Evolutionary conservation across 1,140 invertebrate species (phyloP).

Genomic region (Drosophila pachea): DNA sequence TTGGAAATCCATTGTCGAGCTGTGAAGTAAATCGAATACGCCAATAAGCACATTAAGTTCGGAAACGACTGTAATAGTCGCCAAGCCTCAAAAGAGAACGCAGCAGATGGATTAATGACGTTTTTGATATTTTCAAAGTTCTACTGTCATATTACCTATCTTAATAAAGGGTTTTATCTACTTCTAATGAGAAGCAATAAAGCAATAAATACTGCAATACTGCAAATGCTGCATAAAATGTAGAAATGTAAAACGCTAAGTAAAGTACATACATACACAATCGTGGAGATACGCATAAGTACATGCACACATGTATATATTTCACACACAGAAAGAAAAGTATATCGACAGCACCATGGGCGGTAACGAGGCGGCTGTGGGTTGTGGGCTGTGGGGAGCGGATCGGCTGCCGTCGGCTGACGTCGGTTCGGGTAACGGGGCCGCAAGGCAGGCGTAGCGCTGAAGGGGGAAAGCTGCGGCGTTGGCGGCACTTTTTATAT

Average conservation of each 20-base stretch:
- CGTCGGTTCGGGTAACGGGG: background rate
- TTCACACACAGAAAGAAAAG: background rate
- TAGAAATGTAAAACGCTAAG: background rate
- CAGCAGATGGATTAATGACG: no score
- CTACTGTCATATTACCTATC: no score
- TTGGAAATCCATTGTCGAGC: no score
- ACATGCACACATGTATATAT: constrained; percentile 1
- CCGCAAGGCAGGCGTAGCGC: background rate
- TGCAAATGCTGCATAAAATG: background rate
- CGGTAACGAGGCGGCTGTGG: background rate
- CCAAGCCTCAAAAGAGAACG: no score
- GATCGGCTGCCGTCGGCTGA: background rate
- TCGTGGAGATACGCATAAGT: background rate
- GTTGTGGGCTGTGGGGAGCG: background rate
- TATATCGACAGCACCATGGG: constrained; percentile 7
- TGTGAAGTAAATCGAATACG: no score
- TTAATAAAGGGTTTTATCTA: no score
- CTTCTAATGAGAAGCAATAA: no score
- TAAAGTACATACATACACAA: background rate
- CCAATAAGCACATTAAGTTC: no score
- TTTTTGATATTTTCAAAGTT: no score
- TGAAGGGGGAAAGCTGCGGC: constrained; percentile 18
- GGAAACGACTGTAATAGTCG: no score
- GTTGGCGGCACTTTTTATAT: constrained; percentile 71
- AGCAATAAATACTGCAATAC: background rate